Conservation (phyloP, 37 sponge, comb jelly and placozoan species). For the Lycopodina hypogea region DNA sequence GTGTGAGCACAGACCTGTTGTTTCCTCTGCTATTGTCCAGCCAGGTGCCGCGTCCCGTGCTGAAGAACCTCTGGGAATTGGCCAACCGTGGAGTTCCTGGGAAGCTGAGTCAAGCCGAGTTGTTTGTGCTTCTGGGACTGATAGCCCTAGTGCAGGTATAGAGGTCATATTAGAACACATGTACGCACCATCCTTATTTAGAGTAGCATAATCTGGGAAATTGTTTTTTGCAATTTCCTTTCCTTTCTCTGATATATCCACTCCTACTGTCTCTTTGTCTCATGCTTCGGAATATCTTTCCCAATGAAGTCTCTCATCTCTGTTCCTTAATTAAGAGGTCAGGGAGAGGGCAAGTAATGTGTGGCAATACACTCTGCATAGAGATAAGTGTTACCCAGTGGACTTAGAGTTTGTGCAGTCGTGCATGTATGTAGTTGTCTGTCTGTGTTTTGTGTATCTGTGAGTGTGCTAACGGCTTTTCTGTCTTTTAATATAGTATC, state of each 20-base stretch:
- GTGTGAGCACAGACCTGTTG: slow-evolving; percentile 34
- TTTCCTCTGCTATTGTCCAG: slow-evolving; percentile 52
- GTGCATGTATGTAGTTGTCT: no score
- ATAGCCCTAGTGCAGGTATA: slow-evolving; percentile 53
- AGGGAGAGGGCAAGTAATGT: no score
- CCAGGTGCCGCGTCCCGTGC: slow-evolving; percentile 13
- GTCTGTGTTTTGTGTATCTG: no score
- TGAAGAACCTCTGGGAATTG: slow-evolving; percentile 30
- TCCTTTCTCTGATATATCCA: neutral
- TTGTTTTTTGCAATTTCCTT: neutral
- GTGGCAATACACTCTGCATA: no score
- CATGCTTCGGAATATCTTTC: no score
- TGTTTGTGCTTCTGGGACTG: slow-evolving; percentile 49
- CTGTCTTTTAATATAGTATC: no score
- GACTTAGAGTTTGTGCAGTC: no score
- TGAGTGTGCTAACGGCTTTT: no score
- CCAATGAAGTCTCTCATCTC: no score
- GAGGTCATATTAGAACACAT: neutral
- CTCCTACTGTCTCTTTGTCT: neutral
- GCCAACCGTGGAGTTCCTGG: slow-evolving; percentile 35
- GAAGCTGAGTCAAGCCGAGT: slow-evolving; percentile 41
- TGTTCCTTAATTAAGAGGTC: no score
- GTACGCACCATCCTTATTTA: neutral
- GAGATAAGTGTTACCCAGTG: no score
- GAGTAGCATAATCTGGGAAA: neutral